Conservation (phyloP, 2,888 invertebrate species). For the Callimorpha dominula region DNA sequence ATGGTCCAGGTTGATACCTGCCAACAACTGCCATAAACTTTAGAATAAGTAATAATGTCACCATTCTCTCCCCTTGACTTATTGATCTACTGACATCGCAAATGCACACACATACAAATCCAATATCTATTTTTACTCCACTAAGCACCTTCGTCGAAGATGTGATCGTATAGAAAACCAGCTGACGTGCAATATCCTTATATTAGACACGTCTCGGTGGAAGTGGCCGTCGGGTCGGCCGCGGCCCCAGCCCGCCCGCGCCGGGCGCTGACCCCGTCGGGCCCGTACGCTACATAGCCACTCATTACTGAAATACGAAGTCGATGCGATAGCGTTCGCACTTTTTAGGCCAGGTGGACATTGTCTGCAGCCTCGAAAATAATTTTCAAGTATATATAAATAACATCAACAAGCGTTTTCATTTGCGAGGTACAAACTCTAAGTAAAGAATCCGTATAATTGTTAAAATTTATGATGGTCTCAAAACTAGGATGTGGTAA, state of each 20-base stretch:
- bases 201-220: slow-evolving; percentile 32
- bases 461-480: too few species aligned
- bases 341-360: neutral
- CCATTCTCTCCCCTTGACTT: slow-evolving; percentile 3
- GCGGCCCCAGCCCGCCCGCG: neutral
- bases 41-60: neutral
- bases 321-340: slow-evolving; percentile 9
- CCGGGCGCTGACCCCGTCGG: neutral
- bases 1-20: too few species aligned
- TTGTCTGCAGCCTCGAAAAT: neutral
- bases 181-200: slow-evolving; percentile 44
- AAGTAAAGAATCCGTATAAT: too few species aligned
- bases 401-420: too few species aligned
- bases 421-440: too few species aligned
- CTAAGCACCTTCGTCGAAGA: slow-evolving; percentile 25
- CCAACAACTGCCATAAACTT: neutral
- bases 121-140: slow-evolving; percentile 20
- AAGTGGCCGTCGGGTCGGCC: slow-evolving; percentile 6
- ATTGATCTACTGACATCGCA: slow-evolving; percentile 11
- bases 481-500: too few species aligned
- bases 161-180: slow-evolving; percentile 25
- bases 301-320: slow-evolving; percentile 14
- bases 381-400: too few species aligned
- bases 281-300: slow-evolving; percentile 12
- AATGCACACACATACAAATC: slow-evolving; percentile 1